Percentiles rank a stretch among this genome's conserved stretches.
Evolutionary conservation across 2,888 invertebrate genomes (phyloP).

Genomic region (Latrodectus hesperus): DNA sequence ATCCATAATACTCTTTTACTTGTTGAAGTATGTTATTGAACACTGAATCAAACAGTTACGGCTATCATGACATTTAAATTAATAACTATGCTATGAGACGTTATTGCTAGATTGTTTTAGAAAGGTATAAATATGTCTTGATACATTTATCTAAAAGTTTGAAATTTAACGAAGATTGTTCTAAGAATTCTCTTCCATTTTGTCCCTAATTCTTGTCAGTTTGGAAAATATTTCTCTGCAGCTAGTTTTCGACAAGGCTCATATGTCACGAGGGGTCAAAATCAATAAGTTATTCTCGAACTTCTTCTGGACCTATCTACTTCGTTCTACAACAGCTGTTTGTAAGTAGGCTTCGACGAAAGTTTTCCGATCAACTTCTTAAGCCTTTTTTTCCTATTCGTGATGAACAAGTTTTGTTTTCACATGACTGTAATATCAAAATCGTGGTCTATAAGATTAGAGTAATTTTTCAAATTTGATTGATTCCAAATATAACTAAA

Average conservation of each 20-base stretch:
- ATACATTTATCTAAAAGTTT: not conserved
- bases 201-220: not conserved
- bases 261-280: slow-evolving; percentile 24
- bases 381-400: not conserved
- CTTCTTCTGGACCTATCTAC: slow-evolving; percentile 2
- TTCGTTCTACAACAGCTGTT: not conserved
- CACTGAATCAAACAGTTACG: too few species aligned
- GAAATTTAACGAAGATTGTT: not conserved
- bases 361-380: not conserved
- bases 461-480: too few species aligned
- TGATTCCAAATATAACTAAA: too few species aligned
- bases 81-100: too few species aligned
- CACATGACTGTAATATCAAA: too few species aligned
- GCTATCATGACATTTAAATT: too few species aligned
- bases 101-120: too few species aligned
- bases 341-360: not conserved
- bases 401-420: too few species aligned
- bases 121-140: too few species aligned
- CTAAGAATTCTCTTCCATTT: not conserved
- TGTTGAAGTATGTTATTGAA: too few species aligned
- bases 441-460: too few species aligned
- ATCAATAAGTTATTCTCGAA: slow-evolving; percentile 4
- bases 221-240: not conserved
- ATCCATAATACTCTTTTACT: too few species aligned
- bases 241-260: slow-evolving; percentile 17